Evolutionary conservation across 2,888 invertebrate genomes (phyloP).

Genomic region (Apodemia hepburni): DNA sequence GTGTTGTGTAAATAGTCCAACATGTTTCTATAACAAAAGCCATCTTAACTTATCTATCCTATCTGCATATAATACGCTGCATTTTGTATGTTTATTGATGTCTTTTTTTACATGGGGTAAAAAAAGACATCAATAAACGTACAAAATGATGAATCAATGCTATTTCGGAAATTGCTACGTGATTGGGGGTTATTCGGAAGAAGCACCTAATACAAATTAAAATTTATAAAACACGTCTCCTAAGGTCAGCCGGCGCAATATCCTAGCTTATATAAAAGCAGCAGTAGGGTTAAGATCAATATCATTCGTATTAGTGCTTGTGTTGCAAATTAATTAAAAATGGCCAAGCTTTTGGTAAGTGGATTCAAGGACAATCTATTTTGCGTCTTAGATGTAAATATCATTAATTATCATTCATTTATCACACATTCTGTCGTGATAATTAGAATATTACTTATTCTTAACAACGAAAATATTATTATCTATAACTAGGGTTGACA

Average conservation of each 20-base stretch:
- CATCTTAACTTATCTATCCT: no score
- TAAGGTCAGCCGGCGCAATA: conserved; percentile 3
- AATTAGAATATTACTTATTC: neutral
- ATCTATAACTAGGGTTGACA: no score
- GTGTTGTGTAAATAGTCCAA: conserved; percentile 79
- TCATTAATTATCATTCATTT: neutral
- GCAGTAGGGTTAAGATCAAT: conserved; percentile 6
- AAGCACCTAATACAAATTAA: no score
- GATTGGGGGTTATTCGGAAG: no score
- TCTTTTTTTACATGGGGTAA: no score
- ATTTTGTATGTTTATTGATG: no score
- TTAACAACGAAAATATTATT: neutral
- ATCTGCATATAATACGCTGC: no score
- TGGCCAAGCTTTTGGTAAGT: conserved; percentile 18
- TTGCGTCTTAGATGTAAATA: neutral
- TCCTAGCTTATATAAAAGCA: neutral
- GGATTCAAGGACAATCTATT: neutral
- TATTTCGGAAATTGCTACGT: no score
- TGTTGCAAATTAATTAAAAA: neutral
- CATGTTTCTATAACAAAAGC: conserved; percentile 79
- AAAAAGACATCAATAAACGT: no score
- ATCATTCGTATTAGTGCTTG: conserved; percentile 1
- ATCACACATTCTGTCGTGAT: neutral
- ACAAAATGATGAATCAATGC: no score
- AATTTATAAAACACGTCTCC: neutral